Percentiles rank a stretch among this genome's conserved stretches.
Evolutionary conservation across 1,140 invertebrate genomes (phyloP).

Genomic region (Bombus superbus): DNA sequence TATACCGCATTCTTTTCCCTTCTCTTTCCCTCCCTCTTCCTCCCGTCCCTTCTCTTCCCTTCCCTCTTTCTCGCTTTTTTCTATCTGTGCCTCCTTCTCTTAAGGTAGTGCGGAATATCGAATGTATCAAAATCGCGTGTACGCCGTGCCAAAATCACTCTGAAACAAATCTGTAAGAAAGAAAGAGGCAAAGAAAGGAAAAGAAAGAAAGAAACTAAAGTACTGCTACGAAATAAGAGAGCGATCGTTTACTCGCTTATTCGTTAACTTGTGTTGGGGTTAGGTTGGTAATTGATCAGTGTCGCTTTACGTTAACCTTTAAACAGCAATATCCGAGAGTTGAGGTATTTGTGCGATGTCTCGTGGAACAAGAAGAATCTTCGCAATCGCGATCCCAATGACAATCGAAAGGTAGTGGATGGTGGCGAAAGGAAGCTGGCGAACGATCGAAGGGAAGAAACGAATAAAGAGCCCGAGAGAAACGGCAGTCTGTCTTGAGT

Average conservation of each 20-base stretch:
- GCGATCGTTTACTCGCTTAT: background rate
- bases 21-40: background rate
- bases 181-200: background rate
- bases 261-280: background rate
- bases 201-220: background rate
- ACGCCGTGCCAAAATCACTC: too few relatives aligned
- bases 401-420: background rate
- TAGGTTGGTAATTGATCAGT: background rate
- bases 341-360: background rate
- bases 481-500: conserved; percentile 56
- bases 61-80: background rate
- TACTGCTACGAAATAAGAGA: background rate
- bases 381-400: conserved; percentile 3
- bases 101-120: background rate
- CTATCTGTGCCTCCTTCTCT: background rate
- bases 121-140: background rate
- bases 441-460: conserved; percentile 34
- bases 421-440: background rate
- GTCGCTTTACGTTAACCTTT: background rate
- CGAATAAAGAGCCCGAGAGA: conserved; percentile 44
- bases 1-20: conserved; percentile 39
- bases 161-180: background rate
- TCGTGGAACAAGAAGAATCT: conserved; percentile 23
- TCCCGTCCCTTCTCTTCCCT: background rate
- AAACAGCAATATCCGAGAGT: conserved; percentile 6